These are phyloP conservation scores for Myiotriccus ornatus DNA, from an alignment of 2,797 vertebrate genomes.

Conservation along the genomic window DNA sequence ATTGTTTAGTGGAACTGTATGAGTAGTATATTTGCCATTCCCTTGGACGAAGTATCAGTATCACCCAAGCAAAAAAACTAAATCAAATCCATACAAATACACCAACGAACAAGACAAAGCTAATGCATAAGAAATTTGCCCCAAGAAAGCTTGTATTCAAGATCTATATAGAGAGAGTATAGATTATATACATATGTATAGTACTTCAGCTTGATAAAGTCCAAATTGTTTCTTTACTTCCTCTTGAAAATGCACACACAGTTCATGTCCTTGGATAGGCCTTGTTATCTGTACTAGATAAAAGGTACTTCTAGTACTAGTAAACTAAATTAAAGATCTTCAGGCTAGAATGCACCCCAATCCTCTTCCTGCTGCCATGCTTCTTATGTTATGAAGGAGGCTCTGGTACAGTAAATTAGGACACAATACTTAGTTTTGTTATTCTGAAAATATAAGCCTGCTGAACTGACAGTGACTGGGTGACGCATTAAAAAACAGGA, in stretches of 20 bases:
- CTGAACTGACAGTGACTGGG: not conserved
- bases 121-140: not conserved
- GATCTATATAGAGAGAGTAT: too few relatives aligned
- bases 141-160: not conserved
- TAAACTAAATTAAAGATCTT: not conserved
- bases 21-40: not conserved
- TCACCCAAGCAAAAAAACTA: not conserved
- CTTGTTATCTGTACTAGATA: not conserved
- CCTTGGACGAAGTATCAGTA: not conserved
- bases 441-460: not conserved
- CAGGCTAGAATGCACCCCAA: not conserved
- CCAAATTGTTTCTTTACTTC: not conserved
- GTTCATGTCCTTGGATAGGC: not conserved
- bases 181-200: not conserved
- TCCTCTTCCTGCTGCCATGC: not conserved
- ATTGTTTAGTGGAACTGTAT: not conserved
- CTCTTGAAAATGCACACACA: not conserved
- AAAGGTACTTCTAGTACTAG: not conserved
- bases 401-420: not conserved
- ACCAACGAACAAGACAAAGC: fast-evolving
- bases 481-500: not conserved
- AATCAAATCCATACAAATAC: not conserved
- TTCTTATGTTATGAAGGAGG: not conserved
- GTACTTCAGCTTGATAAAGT: not conserved
- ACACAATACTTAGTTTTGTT: not conserved